Evolutionary conservation across 2,888 invertebrate species (phyloP).

Genomic region (Hemaris fuciformis): DNA sequence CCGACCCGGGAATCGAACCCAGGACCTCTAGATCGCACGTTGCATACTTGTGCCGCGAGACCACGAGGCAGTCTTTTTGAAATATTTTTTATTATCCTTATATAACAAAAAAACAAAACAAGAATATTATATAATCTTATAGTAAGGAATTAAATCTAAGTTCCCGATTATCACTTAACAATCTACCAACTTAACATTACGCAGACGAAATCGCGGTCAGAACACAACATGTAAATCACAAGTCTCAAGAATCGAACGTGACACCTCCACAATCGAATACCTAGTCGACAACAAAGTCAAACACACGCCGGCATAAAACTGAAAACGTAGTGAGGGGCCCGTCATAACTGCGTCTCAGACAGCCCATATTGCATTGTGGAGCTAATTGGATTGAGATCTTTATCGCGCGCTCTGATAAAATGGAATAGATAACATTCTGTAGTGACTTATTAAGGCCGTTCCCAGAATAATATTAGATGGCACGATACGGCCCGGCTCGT

Average conservation of each 20-base stretch:
- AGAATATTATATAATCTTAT: no score
- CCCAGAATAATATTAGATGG: conserved; percentile 83
- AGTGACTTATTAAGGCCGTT: conserved; percentile 83
- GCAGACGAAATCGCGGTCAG: no score
- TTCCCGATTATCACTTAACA: no score
- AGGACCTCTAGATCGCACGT: no score
- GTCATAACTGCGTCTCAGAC: conserved; percentile 71
- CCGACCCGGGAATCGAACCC: no score
- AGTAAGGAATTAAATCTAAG: no score
- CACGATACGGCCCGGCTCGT: conserved; percentile 64
- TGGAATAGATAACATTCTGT: conserved; percentile 82
- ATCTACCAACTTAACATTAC: no score
- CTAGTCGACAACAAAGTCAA: neutral
- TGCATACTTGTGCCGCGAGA: no score
- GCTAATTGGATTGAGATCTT: conserved; percentile 81
- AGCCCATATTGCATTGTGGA: conserved; percentile 79
- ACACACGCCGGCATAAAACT: conserved; percentile 28
- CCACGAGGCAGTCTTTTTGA: no score
- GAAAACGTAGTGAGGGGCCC: conserved; percentile 45
- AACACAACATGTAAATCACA: no score
- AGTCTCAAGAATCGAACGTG: neutral
- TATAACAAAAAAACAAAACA: no score
- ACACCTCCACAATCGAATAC: neutral
- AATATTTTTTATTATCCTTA: no score
- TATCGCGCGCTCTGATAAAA: conserved; percentile 78